These are phyloP conservation scores for Pogonocichla stellata DNA, from an alignment of 2,113 vertebrate species.

Conservation along the genomic window DNA sequence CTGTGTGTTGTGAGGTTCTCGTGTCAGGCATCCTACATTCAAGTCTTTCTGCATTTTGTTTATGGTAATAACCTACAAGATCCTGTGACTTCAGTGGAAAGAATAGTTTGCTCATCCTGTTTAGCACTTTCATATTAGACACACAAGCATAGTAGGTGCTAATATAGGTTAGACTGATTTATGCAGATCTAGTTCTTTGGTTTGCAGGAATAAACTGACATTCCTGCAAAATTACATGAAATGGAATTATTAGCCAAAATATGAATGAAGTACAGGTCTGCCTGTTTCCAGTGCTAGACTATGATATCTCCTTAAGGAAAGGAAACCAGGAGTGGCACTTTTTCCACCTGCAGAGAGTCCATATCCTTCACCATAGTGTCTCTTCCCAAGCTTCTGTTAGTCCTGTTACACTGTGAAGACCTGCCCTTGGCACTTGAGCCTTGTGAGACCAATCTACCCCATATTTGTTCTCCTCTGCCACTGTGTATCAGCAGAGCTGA, in stretches of 20 bases:
- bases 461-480: neutral
- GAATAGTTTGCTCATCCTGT: neutral
- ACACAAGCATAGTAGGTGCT: neutral
- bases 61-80: neutral
- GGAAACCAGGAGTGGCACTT: neutral
- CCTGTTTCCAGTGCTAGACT: neutral
- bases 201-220: neutral
- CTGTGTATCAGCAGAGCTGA: neutral
- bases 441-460: neutral
- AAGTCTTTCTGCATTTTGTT: neutral
- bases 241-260: neutral
- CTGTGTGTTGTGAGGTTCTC: neutral
- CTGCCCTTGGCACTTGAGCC: neutral
- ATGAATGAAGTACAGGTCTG: neutral
- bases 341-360: neutral
- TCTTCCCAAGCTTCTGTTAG: neutral
- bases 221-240: neutral
- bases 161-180: neutral
- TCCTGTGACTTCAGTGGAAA: neutral
- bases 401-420: neutral
- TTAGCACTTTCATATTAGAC: neutral
- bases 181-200: neutral
- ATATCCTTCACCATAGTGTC: neutral
- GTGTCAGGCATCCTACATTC: neutral
- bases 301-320: neutral